phyloP scores from a whole-genome alignment of 1,140 invertebrate species.

The Drosophila melanogaster region DNA sequence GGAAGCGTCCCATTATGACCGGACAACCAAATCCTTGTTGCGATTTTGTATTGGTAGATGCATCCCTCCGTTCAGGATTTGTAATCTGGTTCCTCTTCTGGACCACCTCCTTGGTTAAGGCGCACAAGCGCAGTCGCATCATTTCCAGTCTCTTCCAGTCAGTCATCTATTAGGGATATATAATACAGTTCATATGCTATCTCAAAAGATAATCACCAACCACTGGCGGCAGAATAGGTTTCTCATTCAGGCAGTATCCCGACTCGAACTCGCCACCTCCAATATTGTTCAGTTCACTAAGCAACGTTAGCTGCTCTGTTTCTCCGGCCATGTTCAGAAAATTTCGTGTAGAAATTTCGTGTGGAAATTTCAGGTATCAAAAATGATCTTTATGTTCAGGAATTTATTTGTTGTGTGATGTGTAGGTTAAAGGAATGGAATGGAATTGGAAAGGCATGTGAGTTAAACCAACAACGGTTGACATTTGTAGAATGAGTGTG shows the following conservation, averaged over 20 bases:
- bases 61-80: not conserved
- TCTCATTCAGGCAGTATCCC: slow-evolving; percentile 21
- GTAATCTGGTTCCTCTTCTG: not conserved
- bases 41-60: slow-evolving; percentile 31
- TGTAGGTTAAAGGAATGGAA: slow-evolving; percentile 28
- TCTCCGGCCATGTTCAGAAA: slow-evolving; percentile 31
- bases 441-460: slow-evolving; percentile 14
- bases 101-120: slow-evolving; percentile 27
- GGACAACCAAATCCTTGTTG: not conserved
- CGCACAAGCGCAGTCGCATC: slow-evolving; percentile 23
- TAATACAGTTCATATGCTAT: not conserved
- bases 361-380: slow-evolving; percentile 25
- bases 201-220: slow-evolving; percentile 10
- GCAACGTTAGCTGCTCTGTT: not conserved
- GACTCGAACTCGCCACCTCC: slow-evolving; percentile 18
- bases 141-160: slow-evolving; percentile 47
- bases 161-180: slow-evolving; percentile 35
- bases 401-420: slow-evolving; percentile 27
- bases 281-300: not conserved
- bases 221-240: slow-evolving; percentile 50
- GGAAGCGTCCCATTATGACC: slow-evolving; percentile 28
- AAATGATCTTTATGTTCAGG: slow-evolving; percentile 17
- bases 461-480: slow-evolving; percentile 6
- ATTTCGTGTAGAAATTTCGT: slow-evolving; percentile 28
- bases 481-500: slow-evolving; percentile 7